Percentiles rank a stretch among this genome's conserved stretches.
Conservation (phyloP, 2,113 vertebrate genomes). For the Atherinomorus stipes region DNA sequence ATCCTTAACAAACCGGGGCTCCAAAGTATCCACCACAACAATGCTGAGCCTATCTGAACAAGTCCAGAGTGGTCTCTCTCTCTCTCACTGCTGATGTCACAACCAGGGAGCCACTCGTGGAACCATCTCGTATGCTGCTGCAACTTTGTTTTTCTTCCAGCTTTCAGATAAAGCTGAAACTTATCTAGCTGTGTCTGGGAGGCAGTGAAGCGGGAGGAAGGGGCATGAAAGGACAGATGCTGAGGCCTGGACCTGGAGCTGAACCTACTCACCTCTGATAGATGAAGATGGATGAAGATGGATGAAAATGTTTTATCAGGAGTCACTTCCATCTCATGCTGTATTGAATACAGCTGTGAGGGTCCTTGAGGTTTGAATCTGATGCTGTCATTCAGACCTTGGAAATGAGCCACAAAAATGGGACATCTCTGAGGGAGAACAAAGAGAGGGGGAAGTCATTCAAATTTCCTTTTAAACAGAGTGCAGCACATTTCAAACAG, state of each 20-base stretch:
- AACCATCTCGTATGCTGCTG: background rate
- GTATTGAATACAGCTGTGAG: background rate
- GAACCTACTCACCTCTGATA: constrained; percentile 37
- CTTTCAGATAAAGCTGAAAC: constrained; percentile 37
- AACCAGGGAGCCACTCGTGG: constrained; percentile 6
- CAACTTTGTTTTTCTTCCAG: constrained; percentile 34
- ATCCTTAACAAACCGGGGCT: constrained; percentile 33
- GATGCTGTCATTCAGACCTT: background rate
- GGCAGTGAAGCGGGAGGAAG: background rate
- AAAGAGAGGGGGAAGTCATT: background rate
- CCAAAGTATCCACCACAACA: constrained; percentile 41
- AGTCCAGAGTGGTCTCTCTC: constrained; percentile 27
- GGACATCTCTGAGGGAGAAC: background rate
- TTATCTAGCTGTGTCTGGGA: constrained; percentile 14
- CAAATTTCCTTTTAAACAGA: background rate
- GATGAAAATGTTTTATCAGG: background rate
- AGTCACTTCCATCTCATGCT: constrained; percentile 1
- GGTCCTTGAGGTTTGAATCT: background rate
- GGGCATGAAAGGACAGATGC: constrained; percentile 1
- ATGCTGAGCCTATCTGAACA: constrained; percentile 30
- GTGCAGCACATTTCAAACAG: background rate
- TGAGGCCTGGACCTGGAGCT: constrained; percentile 20
- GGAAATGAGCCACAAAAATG: background rate
- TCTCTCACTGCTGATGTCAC: constrained; percentile 23
- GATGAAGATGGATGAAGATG: constrained; percentile 44